These are phyloP conservation scores for Periophthalmus modestus DNA, from an alignment of 2,113 vertebrate genomes.

Conservation along the genomic window DNA sequence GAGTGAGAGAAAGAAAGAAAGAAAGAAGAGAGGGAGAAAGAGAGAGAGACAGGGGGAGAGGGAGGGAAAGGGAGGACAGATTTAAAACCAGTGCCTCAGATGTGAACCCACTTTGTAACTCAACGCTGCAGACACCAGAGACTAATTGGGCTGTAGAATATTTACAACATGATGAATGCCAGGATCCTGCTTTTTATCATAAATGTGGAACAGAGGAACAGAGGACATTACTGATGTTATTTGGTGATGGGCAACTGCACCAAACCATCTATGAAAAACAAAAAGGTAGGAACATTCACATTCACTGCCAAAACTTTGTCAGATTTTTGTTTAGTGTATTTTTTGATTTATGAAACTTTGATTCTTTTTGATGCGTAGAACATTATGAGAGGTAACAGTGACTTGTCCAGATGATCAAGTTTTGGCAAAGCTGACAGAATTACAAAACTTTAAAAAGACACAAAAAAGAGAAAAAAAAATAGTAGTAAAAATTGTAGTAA, in stretches of 20 bases:
- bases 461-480: neutral
- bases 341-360: neutral
- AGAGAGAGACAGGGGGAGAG: neutral
- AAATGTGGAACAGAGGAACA: constrained; percentile 21
- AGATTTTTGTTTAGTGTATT: neutral
- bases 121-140: constrained; percentile 7
- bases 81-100: constrained; percentile 35
- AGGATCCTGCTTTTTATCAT: neutral
- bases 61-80: constrained; percentile 22
- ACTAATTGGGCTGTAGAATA: neutral
- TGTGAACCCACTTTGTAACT: constrained; percentile 10
- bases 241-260: constrained; percentile 76
- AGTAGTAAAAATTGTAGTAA: no score
- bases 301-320: neutral
- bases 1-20: constrained; percentile 1
- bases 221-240: constrained; percentile 2
- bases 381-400: neutral
- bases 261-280: constrained; percentile 65
- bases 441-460: no score
- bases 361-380: neutral
- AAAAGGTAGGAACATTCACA: constrained; percentile 68
- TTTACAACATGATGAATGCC: constrained; percentile 6
- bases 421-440: no score
- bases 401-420: neutral
- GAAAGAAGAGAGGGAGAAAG: neutral